A percentile compares a stretch with the other conserved stretches of the same genome.
phyloP scores from a whole-genome alignment of 2,797 vertebrate genomes.

The Danionella dracula region DNA sequence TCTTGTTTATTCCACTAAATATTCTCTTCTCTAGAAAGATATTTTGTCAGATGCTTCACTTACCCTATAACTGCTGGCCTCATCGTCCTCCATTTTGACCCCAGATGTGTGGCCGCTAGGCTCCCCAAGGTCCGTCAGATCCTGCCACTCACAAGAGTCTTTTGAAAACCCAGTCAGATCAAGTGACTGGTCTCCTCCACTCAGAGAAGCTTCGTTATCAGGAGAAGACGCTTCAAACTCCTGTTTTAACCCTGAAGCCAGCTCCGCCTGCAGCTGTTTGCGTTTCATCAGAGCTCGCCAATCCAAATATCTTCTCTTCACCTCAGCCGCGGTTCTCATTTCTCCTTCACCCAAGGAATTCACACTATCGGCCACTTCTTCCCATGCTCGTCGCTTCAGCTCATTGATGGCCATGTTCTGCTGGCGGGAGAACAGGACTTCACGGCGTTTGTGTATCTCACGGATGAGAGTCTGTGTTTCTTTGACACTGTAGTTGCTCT shows the following conservation, averaged over 20 bases:
- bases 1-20: too few relatives aligned
- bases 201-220: conserved; percentile 80
- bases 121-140: conserved; percentile 79
- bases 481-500: conserved; percentile 93
- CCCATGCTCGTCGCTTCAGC: conserved; percentile 92
- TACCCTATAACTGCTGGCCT: conserved; percentile 81
- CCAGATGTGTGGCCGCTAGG: conserved; percentile 68
- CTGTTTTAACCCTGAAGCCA: conserved; percentile 75
- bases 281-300: conserved; percentile 88
- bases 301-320: conserved; percentile 87
- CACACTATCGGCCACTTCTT: conserved; percentile 89
- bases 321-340: conserved; percentile 84
- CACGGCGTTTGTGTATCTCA: conserved; percentile 87
- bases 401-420: conserved; percentile 93
- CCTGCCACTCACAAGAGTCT: conserved; percentile 86
- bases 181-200: conserved; percentile 77
- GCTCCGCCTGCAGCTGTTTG: conserved; percentile 82
- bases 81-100: conserved; percentile 85
- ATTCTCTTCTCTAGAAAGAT: too few relatives aligned
- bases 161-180: conserved; percentile 79
- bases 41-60: conserved; percentile 3
- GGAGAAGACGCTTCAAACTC: conserved; percentile 82
- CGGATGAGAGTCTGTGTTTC: conserved; percentile 90
- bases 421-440: conserved; percentile 88
- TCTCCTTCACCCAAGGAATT: conserved; percentile 89